A percentile compares a stretch with the other conserved stretches of the same genome.
phyloP scores from a whole-genome alignment of 2,113 vertebrate species.

The Butorides virescens region DNA sequence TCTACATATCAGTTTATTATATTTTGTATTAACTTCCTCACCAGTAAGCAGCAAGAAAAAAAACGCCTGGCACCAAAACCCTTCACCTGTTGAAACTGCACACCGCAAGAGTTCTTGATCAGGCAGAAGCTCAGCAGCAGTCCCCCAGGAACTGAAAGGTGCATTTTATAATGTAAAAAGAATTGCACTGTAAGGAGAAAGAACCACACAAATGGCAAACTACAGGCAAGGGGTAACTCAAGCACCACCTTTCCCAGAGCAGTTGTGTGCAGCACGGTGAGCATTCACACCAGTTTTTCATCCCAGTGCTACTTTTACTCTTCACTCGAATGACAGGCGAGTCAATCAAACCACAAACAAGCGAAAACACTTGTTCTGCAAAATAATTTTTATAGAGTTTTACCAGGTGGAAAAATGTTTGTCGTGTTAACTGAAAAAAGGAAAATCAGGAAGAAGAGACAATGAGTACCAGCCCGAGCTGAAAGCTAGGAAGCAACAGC shows the following conservation, averaged over 20 bases:
- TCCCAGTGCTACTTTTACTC: background rate
- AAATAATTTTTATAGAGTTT: background rate
- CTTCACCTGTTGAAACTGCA: background rate
- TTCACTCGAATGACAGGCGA: accelerated
- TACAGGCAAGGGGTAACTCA: background rate
- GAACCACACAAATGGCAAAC: background rate
- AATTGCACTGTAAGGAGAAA: background rate
- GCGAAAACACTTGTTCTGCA: background rate
- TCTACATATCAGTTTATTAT: background rate
- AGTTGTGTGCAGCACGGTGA: accelerated
- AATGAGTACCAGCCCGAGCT: background rate
- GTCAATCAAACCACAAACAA: background rate
- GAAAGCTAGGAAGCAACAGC: background rate
- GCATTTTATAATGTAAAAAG: background rate
- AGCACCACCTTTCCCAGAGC: background rate
- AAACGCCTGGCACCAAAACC: background rate
- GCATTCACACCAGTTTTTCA: background rate
- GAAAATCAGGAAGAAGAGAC: background rate
- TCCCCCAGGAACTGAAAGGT: background rate
- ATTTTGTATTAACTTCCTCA: background rate
- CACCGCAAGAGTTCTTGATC: background rate
- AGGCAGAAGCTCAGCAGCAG: background rate
- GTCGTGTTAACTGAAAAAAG: background rate
- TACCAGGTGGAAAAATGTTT: background rate
- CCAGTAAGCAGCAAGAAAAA: background rate